These are phyloP conservation scores for Antedon mediterranea DNA, from an alignment of 53 echinoderm and acorn worm genomes.

Conservation along the genomic window DNA sequence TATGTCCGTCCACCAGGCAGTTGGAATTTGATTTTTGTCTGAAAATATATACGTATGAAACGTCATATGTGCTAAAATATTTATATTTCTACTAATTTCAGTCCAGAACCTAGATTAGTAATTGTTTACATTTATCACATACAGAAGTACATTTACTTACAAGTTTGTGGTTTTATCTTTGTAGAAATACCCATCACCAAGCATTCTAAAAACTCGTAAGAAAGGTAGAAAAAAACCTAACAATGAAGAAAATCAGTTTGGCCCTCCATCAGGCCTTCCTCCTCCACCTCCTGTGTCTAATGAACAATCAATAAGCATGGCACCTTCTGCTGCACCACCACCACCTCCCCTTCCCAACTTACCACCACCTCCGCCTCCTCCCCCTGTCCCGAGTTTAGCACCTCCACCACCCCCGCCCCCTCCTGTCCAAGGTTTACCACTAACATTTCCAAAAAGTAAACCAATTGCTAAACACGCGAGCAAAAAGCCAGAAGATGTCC, in stretches of 20 bases:
- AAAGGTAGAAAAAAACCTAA: neutral
- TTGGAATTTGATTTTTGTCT: too few relatives aligned
- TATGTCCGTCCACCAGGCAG: too few relatives aligned
- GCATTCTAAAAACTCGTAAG: constrained; percentile 34
- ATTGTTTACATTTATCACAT: too few relatives aligned
- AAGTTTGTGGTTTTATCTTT: neutral
- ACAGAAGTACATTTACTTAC: too few relatives aligned
- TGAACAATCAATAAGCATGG: neutral
- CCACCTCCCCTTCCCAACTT: constrained; percentile 16
- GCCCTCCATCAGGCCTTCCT: neutral
- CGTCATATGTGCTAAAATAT: too few relatives aligned
- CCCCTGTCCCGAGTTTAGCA: constrained; percentile 2
- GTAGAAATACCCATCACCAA: constrained; percentile 64
- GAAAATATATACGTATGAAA: too few relatives aligned
- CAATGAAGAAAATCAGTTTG: neutral
- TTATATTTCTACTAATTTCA: too few relatives aligned
- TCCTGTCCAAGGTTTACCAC: constrained; percentile 19
- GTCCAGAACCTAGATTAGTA: too few relatives aligned
- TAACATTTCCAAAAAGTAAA: constrained; percentile 16
- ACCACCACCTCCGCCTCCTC: constrained; percentile 5
- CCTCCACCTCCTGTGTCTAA: neutral
- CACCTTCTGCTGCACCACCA: constrained; percentile 23
- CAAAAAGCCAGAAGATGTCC: neutral
- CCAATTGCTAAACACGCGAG: neutral
- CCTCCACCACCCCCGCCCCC: constrained; percentile 21